Percentiles rank a stretch among this genome's conserved stretches.
Evolutionary conservation across 2,888 invertebrate species (phyloP).

Genomic region (Tetheella fluctuosa): DNA sequence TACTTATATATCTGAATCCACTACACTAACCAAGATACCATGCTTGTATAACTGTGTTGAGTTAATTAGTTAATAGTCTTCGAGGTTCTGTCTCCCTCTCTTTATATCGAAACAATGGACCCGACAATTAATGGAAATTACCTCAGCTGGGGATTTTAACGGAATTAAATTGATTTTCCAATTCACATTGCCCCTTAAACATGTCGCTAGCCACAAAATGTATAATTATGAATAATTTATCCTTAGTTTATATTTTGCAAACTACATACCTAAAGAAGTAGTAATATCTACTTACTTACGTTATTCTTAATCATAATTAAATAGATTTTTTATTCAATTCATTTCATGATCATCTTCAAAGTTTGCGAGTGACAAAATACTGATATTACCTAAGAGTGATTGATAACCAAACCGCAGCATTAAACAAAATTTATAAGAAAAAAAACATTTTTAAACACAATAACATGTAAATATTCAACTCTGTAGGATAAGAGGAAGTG

Average conservation of each 20-base stretch:
- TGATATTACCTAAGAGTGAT: too few relatives aligned
- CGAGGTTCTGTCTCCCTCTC: conserved; percentile 36
- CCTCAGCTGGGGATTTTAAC: conserved; percentile 63
- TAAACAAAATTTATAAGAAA: too few relatives aligned
- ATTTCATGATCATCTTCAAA: too few relatives aligned
- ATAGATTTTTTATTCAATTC: too few relatives aligned
- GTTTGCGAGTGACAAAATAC: too few relatives aligned
- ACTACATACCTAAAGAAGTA: conserved; percentile 1
- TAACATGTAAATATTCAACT: too few relatives aligned
- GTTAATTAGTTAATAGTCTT: conserved; percentile 64
- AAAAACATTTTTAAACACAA: too few relatives aligned
- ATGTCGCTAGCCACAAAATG: conserved; percentile 29
- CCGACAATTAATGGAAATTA: conserved; percentile 71
- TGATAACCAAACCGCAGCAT: too few relatives aligned
- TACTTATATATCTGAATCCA: not conserved
- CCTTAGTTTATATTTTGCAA: not conserved
- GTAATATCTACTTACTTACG: too few relatives aligned
- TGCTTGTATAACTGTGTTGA: conserved; percentile 24
- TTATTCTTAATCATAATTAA: too few relatives aligned
- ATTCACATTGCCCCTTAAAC: conserved; percentile 43
- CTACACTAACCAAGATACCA: not conserved
- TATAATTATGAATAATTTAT: conserved; percentile 5
- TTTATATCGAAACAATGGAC: conserved; percentile 53
- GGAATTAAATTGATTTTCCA: conserved; percentile 64
- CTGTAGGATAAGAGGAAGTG: too few relatives aligned